Evolutionary conservation across 2,797 vertebrate genomes (phyloP), one percentile per base, ranked within the genome.

Genomic region (Acanthopagrus latus): DNA sequence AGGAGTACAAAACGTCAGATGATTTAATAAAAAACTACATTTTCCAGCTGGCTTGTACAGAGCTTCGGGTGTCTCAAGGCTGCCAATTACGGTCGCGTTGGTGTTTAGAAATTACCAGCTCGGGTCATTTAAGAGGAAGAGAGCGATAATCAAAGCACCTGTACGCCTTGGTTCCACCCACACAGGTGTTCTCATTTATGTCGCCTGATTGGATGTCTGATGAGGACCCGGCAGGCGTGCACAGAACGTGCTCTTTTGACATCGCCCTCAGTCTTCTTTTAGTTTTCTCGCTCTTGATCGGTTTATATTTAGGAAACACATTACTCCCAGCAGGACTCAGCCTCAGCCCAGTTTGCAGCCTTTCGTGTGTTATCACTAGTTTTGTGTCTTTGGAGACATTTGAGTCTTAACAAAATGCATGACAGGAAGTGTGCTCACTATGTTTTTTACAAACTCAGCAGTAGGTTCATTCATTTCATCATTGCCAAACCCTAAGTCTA

Each of bases 11-110:
- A 82, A 71, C 20, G 51, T 70, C 48, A 65, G 48, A 79, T 80
- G 83, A 87, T 78, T 80, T 64, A 86, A 87, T 27, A 76, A 33
- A 76, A 81, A 78, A 82, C 50, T 74, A n/a, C 33, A 76, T 84
- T 82, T 87, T 85, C 66, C 75, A 65, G 69, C 55, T 77, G 78
- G 60, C 58, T 74, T 17, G 18, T 63, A 33, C 3, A 0, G n/a
- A 46, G 63, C 56, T 56, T 10, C 17, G 11, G 72, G 68, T 38
- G 58, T 81, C 72, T 65, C 62, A 43, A 46, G 64, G 71, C 79
- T 78, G 71, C 62, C 52, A 75, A 27, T 64, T 54, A 67, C 50
- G 60, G 60, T 82, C 64, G 63, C 51, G 57, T 76, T 51, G 38
- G 25, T 33, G 7, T 33, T 7, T 33, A 8, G 41, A 46, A 66